Conservation (phyloP, 1,140 invertebrate species). For the Leptopilina clavipes region DNA sequence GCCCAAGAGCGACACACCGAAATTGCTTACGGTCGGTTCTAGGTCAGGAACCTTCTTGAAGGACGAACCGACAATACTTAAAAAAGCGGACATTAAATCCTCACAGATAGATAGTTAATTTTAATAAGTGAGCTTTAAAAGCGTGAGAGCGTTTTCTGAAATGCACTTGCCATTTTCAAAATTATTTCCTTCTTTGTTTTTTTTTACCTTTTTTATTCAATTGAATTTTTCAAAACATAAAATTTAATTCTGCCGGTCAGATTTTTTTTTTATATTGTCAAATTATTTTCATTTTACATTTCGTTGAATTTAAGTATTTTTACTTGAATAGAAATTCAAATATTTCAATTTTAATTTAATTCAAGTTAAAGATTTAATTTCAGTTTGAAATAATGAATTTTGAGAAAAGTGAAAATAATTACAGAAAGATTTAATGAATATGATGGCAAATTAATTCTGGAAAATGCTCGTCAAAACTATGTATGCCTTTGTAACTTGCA, state of each 20-base stretch:
- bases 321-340: neutral
- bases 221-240: too few species aligned
- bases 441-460: neutral
- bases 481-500: slow-evolving; percentile 45
- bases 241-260: too few species aligned
- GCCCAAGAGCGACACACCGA: slow-evolving; percentile 60
- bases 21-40: slow-evolving; percentile 71
- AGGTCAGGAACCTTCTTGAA: slow-evolving; percentile 84
- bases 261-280: too few species aligned
- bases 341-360: too few species aligned
- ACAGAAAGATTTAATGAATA: neutral
- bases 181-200: neutral
- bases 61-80: slow-evolving; percentile 79
- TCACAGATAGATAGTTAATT: slow-evolving; percentile 65
- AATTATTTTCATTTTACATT: too few species aligned
- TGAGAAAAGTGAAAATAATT: too few species aligned
- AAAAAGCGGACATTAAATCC: slow-evolving; percentile 72
- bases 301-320: too few species aligned
- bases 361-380: too few species aligned
- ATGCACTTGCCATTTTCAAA: neutral
- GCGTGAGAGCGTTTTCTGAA: neutral
- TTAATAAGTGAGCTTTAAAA: neutral
- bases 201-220: too few species aligned
- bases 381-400: too few species aligned
- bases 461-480: slow-evolving; percentile 19